Evolutionary conservation across 2,797 vertebrate species (phyloP).

Genomic region (Pantherophis alleghaniensis): DNA sequence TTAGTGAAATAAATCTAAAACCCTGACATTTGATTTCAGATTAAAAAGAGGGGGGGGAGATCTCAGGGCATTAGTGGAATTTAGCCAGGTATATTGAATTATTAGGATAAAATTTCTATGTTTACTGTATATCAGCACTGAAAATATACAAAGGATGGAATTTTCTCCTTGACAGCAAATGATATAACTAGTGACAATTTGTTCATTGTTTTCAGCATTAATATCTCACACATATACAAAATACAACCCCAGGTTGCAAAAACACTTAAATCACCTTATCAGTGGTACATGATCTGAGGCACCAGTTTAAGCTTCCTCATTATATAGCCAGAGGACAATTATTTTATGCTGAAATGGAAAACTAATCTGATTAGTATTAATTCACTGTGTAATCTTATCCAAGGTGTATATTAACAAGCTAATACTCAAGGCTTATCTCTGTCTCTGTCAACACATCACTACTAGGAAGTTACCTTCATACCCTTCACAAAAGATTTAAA

Average conservation of each 20-base stretch:
- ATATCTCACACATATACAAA: background rate
- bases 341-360: background rate
- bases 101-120: background rate
- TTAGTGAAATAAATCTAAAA: too few relatives aligned
- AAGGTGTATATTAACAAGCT: background rate
- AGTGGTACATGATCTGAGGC: background rate
- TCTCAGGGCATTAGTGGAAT: background rate
- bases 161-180: background rate
- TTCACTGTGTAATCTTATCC: background rate
- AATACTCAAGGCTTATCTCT: background rate
- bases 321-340: background rate
- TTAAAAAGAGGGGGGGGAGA: background rate
- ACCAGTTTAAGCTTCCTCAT: background rate
- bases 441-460: background rate
- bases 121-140: background rate
- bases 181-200: slow-evolving; percentile 2
- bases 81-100: background rate
- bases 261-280: background rate
- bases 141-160: background rate
- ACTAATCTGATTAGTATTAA: background rate
- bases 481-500: background rate
- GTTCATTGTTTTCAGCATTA: background rate
- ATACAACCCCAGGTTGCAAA: background rate
- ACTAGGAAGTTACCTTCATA: background rate
- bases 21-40: background rate